Evolutionary conservation across 2,113 vertebrate genomes (phyloP).

Genomic region (Chaetura pelagica): DNA sequence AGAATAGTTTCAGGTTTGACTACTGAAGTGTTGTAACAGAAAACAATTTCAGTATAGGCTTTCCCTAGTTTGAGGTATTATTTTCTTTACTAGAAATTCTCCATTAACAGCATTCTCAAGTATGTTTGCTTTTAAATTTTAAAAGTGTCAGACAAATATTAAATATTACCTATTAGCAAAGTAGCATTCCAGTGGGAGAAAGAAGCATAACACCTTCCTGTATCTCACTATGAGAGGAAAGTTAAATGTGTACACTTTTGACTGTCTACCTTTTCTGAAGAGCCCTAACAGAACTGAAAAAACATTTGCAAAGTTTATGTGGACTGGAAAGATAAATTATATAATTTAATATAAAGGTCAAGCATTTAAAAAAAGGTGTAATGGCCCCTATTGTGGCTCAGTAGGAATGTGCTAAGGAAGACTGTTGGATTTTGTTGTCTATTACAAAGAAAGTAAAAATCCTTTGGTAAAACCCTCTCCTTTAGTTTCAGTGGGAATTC

Average conservation of each 20-base stretch:
- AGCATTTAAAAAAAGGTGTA: background rate
- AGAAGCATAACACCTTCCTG: background rate
- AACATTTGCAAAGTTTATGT: background rate
- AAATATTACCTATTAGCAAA: background rate
- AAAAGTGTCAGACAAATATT: background rate
- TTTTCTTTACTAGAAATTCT: background rate
- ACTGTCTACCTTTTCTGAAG: background rate
- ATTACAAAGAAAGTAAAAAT: background rate
- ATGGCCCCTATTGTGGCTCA: background rate
- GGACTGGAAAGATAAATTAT: background rate
- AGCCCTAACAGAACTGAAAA: background rate
- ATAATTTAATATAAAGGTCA: constrained; percentile 15
- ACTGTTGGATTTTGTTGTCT: background rate
- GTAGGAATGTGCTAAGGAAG: background rate
- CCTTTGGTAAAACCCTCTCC: background rate
- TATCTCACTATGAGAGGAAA: background rate
- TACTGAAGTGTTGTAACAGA: background rate
- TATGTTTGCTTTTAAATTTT: background rate
- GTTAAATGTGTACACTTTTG: background rate
- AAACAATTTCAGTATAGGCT: background rate
- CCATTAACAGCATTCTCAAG: background rate
- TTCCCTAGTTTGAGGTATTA: background rate
- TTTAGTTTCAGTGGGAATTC: background rate
- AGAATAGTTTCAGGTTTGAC: background rate
- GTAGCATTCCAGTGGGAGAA: background rate